phyloP scores from a whole-genome alignment of 2,888 invertebrate genomes.

The Thyatira batis region DNA sequence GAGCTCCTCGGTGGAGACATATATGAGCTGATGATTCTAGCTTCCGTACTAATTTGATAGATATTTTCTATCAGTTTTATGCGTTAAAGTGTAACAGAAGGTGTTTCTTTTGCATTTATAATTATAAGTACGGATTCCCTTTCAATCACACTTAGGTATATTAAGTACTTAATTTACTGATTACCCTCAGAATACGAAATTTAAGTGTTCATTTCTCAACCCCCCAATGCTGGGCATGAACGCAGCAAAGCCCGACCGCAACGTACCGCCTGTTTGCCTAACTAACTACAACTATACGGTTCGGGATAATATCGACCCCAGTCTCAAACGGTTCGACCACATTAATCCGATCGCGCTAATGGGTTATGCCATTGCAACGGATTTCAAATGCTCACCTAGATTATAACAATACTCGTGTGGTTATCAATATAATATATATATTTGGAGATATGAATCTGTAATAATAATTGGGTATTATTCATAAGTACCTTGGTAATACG shows the following conservation, averaged over 20 bases:
- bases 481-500: too few species aligned
- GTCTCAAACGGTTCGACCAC: constrained; percentile 19
- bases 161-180: too few species aligned
- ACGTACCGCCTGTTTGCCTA: background rate
- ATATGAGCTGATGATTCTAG: too few species aligned
- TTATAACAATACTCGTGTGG: background rate
- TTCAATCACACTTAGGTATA: too few species aligned
- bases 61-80: too few species aligned
- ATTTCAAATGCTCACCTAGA: constrained; percentile 5
- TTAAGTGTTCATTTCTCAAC: background rate
- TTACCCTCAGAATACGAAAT: too few species aligned
- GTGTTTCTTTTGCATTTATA: too few species aligned
- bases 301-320: constrained; percentile 12
- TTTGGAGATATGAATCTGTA: background rate
- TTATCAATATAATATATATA: background rate
- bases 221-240: background rate
- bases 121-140: too few species aligned
- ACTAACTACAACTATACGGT: constrained; percentile 11
- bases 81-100: too few species aligned
- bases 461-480: background rate
- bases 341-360: constrained; percentile 20
- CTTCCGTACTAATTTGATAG: too few species aligned
- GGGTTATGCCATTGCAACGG: constrained; percentile 12
- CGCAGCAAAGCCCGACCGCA: background rate
- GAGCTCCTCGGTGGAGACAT: too few species aligned